A percentile compares a stretch with the other conserved stretches of the same genome.
phyloP scores from a whole-genome alignment of 2,797 vertebrate species.

The Takifugu rubripes region DNA sequence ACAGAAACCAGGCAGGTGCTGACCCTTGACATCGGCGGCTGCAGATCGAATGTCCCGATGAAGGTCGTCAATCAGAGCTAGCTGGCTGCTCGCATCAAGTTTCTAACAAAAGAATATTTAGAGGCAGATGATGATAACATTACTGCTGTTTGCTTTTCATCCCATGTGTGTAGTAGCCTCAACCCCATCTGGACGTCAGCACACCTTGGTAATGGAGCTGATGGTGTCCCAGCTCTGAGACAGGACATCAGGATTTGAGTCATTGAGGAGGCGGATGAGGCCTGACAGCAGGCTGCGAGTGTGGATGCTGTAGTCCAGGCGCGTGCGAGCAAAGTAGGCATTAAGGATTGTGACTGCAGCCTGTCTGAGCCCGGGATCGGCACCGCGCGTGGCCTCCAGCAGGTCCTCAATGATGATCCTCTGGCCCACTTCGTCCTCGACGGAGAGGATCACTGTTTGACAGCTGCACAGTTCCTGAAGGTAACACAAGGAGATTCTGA shows the following conservation, averaged over 20 bases:
- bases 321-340: slow-evolving; percentile 91
- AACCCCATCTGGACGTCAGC: background rate
- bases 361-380: slow-evolving; percentile 87
- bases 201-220: slow-evolving; percentile 94
- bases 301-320: slow-evolving; percentile 88
- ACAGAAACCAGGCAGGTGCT: slow-evolving; percentile 94
- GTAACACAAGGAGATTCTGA: background rate
- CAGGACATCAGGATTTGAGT: slow-evolving; percentile 85
- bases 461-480: slow-evolving; percentile 89
- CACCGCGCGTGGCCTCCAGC: slow-evolving; percentile 86
- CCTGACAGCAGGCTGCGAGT: slow-evolving; percentile 88
- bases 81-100: slow-evolving; percentile 92
- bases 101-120: slow-evolving; percentile 73
- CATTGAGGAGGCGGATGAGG: slow-evolving; percentile 92
- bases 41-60: slow-evolving; percentile 89
- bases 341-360: slow-evolving; percentile 91
- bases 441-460: slow-evolving; percentile 92
- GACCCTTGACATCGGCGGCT: slow-evolving; percentile 86
- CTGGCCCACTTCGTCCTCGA: slow-evolving; percentile 93
- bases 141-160: background rate
- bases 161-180: background rate
- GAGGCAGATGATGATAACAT: background rate
- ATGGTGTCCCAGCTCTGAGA: slow-evolving; percentile 97
- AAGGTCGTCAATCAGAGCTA: slow-evolving; percentile 93
- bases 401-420: slow-evolving; percentile 94